These are phyloP conservation scores for Drosophila lutescens DNA, from an alignment of 2,888 invertebrate species.

Conservation along the genomic window DNA sequence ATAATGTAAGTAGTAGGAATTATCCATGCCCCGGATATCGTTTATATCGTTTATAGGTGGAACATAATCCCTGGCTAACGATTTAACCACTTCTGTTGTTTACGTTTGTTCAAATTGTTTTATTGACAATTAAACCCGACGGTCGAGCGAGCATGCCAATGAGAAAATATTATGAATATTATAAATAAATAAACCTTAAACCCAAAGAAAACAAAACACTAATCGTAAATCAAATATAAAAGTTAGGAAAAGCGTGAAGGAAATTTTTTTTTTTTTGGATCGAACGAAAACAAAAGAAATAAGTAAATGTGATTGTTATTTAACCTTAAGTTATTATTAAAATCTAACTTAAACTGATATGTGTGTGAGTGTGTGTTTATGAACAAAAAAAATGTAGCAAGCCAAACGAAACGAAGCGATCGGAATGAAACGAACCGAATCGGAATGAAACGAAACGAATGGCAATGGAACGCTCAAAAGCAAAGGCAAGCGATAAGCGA, in stretches of 20 bases:
- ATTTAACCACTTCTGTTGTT: conserved; percentile 55
- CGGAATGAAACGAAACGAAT: conserved; percentile 24
- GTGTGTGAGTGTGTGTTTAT: conserved; percentile 59
- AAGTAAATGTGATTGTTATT: conserved; percentile 84
- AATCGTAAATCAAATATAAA: conserved; percentile 53
- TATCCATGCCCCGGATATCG: conserved; percentile 59
- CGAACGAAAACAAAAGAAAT: conserved; percentile 58
- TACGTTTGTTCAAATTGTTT: conserved; percentile 67
- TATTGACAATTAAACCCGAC: conserved; percentile 66
- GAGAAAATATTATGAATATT: conserved; percentile 42
- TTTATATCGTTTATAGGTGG: conserved; percentile 16
- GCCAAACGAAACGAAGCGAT: conserved; percentile 12
- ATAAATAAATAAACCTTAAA: conserved; percentile 23
- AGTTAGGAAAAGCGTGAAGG: conserved; percentile 36
- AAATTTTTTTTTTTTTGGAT: conserved; percentile 54
- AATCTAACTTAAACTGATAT: conserved; percentile 44
- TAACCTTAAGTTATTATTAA: conserved; percentile 79
- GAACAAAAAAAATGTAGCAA: conserved; percentile 6
- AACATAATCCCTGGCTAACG: conserved; percentile 36
- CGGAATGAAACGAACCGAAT: conserved; percentile 9
- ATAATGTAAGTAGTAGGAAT: conserved; percentile 61
- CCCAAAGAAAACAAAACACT: conserved; percentile 21
- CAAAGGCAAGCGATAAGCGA: conserved; percentile 10
- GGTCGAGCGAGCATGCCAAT: conserved; percentile 16
- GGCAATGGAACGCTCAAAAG: conserved; percentile 24